Conservation (phyloP, 2,888 invertebrate genomes). For the Elysia crispata region DNA sequence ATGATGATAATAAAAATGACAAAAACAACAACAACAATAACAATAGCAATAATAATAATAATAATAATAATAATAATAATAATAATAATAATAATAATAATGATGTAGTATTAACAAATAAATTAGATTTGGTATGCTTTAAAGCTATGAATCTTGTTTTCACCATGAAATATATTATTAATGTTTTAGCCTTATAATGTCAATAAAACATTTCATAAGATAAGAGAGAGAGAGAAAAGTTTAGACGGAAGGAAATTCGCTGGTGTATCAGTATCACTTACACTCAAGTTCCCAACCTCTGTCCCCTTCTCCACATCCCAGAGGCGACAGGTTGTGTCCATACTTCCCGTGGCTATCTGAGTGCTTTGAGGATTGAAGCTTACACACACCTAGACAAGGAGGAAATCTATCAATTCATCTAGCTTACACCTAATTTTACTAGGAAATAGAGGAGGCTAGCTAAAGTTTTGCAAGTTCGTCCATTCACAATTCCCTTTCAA, state of each 20-base stretch:
- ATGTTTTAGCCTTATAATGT: too few relatives aligned
- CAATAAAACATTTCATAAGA: conserved; percentile 88
- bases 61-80: too few relatives aligned
- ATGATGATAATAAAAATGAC: too few relatives aligned
- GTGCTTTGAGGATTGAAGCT: conserved; percentile 84
- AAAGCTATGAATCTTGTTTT: conserved; percentile 2
- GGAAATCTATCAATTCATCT: background rate
- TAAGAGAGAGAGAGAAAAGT: conserved; percentile 85
- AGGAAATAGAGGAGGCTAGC: too few relatives aligned
- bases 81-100: too few relatives aligned
- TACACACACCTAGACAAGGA: conserved; percentile 71
- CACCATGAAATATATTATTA: background rate
- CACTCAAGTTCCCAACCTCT: conserved; percentile 71
- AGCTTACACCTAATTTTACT: too few relatives aligned
- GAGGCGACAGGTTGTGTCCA: conserved; percentile 86
- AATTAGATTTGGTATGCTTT: background rate
- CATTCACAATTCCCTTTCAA: too few relatives aligned
- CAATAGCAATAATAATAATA: too few relatives aligned
- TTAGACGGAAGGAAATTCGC: conserved; percentile 86
- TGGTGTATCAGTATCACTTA: conserved; percentile 82
- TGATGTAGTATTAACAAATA: too few relatives aligned
- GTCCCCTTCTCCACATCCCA: conserved; percentile 84
- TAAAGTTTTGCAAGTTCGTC: too few relatives aligned
- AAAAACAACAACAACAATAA: too few relatives aligned
- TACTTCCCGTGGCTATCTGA: conserved; percentile 85